Evolutionary conservation across 1,140 invertebrate genomes (phyloP).

Genomic region (Colletes latitarsis): DNA sequence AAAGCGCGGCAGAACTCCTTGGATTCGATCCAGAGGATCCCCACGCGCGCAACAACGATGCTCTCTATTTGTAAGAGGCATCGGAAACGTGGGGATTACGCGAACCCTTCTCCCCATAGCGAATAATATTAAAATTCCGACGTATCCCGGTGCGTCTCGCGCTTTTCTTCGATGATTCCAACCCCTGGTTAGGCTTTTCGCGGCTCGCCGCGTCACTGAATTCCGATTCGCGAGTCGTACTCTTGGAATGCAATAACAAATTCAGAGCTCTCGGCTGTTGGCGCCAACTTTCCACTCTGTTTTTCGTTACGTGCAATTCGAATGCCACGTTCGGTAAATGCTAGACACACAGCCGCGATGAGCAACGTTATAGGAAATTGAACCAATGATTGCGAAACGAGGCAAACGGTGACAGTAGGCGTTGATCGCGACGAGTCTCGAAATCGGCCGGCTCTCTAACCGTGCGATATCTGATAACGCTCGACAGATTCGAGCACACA

Average conservation of each 20-base stretch:
- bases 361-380: no score
- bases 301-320: neutral
- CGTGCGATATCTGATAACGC: no score
- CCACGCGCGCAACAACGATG: conserved; percentile 61
- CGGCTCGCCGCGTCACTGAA: neutral
- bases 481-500: no score
- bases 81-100: conserved; percentile 69
- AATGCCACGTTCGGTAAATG: no score
- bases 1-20: conserved; percentile 71
- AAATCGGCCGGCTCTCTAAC: no score
- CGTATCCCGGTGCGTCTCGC: conserved; percentile 49
- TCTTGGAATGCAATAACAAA: conserved; percentile 66
- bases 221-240: neutral
- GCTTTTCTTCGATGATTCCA: neutral
- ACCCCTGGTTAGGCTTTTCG: neutral
- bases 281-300: neutral
- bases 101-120: conserved; percentile 46
- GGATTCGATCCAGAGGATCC: conserved; percentile 66
- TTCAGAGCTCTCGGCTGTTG: conserved; percentile 53
- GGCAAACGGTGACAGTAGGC: no score
- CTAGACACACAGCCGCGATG: no score
- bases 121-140: conserved; percentile 71
- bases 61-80: conserved; percentile 69
- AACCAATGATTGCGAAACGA: no score
- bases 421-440: no score